These are phyloP conservation scores for Cynoglossus semilaevis DNA, from an alignment of 2,113 vertebrate species.

Conservation along the genomic window DNA sequence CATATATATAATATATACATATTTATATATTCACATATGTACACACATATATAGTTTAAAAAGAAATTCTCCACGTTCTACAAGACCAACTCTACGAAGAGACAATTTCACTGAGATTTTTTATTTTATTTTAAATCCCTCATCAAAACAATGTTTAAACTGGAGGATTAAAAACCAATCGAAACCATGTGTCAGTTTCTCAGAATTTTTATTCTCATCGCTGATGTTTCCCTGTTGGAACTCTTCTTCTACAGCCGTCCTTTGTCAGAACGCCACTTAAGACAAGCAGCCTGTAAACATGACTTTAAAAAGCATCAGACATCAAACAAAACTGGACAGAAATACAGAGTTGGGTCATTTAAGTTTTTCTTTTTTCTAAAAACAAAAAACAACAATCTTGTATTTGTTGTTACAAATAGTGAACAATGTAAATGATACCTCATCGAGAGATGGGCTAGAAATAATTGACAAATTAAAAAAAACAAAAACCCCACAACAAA, in stretches of 20 bases:
- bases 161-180: too few relatives aligned
- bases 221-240: conserved; percentile 38
- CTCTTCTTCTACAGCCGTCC: conserved; percentile 33
- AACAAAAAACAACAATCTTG: too few relatives aligned
- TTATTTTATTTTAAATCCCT: too few relatives aligned
- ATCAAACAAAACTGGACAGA: conserved; percentile 51
- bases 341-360: conserved; percentile 32
- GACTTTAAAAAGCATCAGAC: conserved; percentile 54
- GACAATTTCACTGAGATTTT: too few relatives aligned
- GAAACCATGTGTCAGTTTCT: neutral
- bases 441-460: neutral
- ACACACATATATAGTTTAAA: too few relatives aligned
- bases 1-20: too few relatives aligned
- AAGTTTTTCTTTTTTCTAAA: conserved; percentile 22
- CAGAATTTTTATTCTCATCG: conserved; percentile 58
- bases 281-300: conserved; percentile 76
- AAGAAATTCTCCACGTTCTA: too few relatives aligned
- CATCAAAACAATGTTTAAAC: too few relatives aligned
- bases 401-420: conserved; percentile 29
- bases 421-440: conserved; percentile 7
- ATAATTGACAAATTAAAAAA: conserved; percentile 28
- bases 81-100: too few relatives aligned
- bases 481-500: too few relatives aligned
- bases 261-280: conserved; percentile 63
- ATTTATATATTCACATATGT: too few relatives aligned